phyloP scores from a whole-genome alignment of 2,113 vertebrate species.

The Ursus arctos region DNA sequence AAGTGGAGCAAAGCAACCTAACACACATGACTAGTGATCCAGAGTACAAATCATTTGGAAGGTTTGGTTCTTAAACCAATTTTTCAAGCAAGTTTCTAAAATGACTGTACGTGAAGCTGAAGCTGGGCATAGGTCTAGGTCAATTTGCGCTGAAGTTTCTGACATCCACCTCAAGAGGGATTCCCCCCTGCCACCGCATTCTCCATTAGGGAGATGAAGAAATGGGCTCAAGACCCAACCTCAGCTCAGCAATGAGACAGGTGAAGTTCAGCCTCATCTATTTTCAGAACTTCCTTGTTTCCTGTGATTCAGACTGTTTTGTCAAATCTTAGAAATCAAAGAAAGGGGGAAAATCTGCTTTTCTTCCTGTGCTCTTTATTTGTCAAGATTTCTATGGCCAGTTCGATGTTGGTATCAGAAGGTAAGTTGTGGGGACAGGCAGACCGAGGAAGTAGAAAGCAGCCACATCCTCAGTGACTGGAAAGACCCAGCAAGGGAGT shows the following conservation, averaged over 20 bases:
- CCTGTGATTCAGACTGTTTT: not conserved
- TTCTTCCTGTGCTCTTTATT: not conserved
- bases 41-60: not conserved
- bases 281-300: not conserved
- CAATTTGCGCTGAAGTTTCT: not conserved
- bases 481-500: not conserved
- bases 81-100: not conserved
- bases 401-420: not conserved
- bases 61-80: not conserved
- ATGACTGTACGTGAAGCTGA: not conserved
- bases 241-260: not conserved
- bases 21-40: no score
- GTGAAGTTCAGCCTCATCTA: rapidly evolving
- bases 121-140: no score
- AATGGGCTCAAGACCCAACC: not conserved
- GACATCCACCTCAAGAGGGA: no score
- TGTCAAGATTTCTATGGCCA: not conserved
- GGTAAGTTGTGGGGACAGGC: not conserved
- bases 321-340: not conserved
- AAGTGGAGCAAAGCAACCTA: not conserved
- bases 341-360: rapidly evolving
- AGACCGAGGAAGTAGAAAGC: not conserved
- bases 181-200: not conserved
- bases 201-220: not conserved
- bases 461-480: not conserved